These are phyloP conservation scores for Cyclophora punctaria DNA, from an alignment of 2,888 invertebrate species.

Conservation along the genomic window DNA sequence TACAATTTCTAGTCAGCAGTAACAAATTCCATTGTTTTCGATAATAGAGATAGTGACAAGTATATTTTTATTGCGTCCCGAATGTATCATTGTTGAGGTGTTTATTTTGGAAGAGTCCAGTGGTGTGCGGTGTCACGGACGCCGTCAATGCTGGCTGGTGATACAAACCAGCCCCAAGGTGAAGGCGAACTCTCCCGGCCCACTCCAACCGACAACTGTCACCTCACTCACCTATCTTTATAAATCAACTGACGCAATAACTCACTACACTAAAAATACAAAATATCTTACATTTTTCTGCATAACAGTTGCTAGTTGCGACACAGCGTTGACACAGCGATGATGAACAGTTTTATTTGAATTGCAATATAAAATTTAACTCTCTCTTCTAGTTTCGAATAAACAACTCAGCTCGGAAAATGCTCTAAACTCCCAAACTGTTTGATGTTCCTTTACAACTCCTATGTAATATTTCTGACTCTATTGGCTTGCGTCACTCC, in stretches of 20 bases:
- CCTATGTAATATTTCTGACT: conserved; percentile 5
- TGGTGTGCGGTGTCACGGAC: conserved; percentile 53
- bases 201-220: conserved; percentile 42
- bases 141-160: conserved; percentile 54
- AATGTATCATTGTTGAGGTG: conserved; percentile 53
- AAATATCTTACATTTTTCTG: conserved; percentile 8
- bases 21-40: conserved; percentile 18
- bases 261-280: conserved; percentile 25
- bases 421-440: neutral
- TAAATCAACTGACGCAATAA: conserved; percentile 51
- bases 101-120: conserved; percentile 55
- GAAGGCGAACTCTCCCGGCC: conserved; percentile 53
- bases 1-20: neutral
- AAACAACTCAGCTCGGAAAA: no score
- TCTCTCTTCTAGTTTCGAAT: neutral
- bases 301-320: neutral
- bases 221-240: conserved; percentile 46
- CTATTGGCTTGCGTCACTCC: conserved; percentile 2
- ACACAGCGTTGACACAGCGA: no score
- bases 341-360: no score
- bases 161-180: conserved; percentile 66
- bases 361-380: conserved; percentile 2
- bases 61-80: conserved; percentile 46
- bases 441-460: conserved; percentile 11
- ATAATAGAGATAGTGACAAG: conserved; percentile 22